These are phyloP conservation scores for Chiroxiphia lanceolata DNA, from an alignment of 2,797 vertebrate species.

Conservation along the genomic window DNA sequence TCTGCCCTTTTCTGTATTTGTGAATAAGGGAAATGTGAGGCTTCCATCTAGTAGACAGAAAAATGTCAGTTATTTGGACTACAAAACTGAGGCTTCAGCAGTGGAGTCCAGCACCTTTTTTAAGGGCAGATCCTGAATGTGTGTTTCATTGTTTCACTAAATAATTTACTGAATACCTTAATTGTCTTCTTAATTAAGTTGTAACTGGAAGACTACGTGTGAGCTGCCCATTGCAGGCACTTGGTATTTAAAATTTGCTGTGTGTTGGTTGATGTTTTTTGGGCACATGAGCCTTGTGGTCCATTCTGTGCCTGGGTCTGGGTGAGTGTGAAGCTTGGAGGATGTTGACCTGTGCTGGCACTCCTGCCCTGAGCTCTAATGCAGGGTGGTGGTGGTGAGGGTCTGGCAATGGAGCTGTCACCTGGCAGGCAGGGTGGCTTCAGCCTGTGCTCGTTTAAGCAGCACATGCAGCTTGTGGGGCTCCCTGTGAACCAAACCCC, in stretches of 20 bases:
- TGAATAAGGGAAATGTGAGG: conserved; percentile 11
- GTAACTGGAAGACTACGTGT: neutral
- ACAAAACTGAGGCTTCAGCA: neutral
- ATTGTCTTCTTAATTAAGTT: neutral
- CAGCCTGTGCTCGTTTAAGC: neutral
- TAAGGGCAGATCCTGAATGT: neutral
- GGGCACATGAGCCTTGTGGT: neutral
- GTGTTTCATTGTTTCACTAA: neutral
- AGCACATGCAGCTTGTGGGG: fast-evolving
- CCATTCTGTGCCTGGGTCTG: neutral
- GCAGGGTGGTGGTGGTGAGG: neutral
- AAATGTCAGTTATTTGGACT: neutral
- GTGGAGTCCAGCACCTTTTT: neutral
- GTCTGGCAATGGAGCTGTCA: neutral
- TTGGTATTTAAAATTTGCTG: neutral
- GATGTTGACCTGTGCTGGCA: neutral
- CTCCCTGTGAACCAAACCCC: neutral
- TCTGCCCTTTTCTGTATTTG: conserved; percentile 28
- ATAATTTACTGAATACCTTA: neutral
- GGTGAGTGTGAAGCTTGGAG: neutral
- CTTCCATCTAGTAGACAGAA: neutral
- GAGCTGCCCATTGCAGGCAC: neutral
- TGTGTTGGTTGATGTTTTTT: neutral
- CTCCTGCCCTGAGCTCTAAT: neutral
- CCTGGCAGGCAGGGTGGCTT: neutral